phyloP scores from a whole-genome alignment of 2,797 vertebrate species.

The Molossus molossus region DNA sequence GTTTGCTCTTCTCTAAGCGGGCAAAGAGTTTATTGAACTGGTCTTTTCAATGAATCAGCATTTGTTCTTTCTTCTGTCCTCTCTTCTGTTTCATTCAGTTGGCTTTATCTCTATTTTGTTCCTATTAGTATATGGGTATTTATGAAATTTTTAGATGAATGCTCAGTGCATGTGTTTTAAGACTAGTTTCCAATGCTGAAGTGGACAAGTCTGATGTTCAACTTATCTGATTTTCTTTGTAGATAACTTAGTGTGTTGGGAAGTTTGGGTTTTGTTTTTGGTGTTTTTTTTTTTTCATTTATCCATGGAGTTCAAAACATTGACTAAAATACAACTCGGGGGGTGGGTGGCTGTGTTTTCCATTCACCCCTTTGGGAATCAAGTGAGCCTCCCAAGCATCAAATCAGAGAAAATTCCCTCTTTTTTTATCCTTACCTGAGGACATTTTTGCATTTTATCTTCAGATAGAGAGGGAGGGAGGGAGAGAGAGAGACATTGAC shows the following conservation, averaged over 20 bases:
- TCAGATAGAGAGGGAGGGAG: too few species aligned
- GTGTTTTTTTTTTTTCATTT: slow-evolving; percentile 22
- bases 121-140: background rate
- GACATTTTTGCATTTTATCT: too few species aligned
- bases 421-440: too few species aligned
- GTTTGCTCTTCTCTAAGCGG: slow-evolving; percentile 19
- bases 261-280: background rate
- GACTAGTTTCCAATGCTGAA: background rate
- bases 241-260: background rate
- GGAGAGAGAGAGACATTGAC: too few species aligned
- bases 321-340: background rate
- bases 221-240: background rate
- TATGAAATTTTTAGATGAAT: background rate
- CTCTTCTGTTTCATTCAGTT: background rate
- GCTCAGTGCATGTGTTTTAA: background rate
- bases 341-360: background rate
- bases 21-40: background rate
- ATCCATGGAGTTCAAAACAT: background rate
- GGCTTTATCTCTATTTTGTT: background rate
- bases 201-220: background rate
- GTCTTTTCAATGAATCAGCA: background rate
- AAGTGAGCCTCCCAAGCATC: background rate
- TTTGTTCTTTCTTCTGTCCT: background rate
- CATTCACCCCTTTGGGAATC: background rate
- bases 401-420: background rate